These are phyloP conservation scores for Cossypha dichroa DNA, from an alignment of 2,797 vertebrate species.

Conservation along the genomic window DNA sequence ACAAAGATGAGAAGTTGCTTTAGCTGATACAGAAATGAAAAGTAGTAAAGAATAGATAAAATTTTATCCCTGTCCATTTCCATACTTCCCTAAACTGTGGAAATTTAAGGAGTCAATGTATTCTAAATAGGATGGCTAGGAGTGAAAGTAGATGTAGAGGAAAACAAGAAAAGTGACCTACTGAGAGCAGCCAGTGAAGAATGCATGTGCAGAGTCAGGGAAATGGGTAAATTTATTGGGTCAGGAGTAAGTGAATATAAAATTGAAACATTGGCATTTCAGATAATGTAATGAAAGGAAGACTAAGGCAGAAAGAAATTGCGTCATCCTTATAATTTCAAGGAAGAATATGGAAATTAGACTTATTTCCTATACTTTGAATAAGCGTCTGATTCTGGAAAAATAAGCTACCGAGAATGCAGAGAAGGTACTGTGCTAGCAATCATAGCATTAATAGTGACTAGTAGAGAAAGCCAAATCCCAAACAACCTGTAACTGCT, in stretches of 20 bases:
- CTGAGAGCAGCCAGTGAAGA: not conserved
- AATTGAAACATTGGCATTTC: not conserved
- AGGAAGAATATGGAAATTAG: not conserved
- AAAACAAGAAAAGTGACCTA: not conserved
- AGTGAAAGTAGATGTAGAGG: not conserved
- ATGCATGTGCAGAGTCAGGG: not conserved
- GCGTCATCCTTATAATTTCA: conserved; percentile 1
- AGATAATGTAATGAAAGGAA: not conserved
- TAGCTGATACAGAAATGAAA: not conserved
- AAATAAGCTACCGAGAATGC: not conserved
- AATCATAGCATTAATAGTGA: not conserved
- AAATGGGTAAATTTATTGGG: not conserved
- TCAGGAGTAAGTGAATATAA: not conserved
- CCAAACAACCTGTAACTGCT: not conserved
- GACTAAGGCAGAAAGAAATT: not conserved
- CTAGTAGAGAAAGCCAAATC: not conserved
- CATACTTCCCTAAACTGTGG: not conserved
- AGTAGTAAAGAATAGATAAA: not conserved
- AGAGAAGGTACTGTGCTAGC: not conserved
- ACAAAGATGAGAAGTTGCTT: not conserved
- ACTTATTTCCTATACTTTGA: not conserved
- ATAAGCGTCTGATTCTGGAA: not conserved
- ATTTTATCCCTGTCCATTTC: not conserved
- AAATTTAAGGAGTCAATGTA: not conserved
- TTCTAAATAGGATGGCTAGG: not conserved